Percentiles rank a stretch among this genome's conserved stretches.
Conservation (phyloP, 2,888 invertebrate species). For the Pollenia griseotomentosa region DNA sequence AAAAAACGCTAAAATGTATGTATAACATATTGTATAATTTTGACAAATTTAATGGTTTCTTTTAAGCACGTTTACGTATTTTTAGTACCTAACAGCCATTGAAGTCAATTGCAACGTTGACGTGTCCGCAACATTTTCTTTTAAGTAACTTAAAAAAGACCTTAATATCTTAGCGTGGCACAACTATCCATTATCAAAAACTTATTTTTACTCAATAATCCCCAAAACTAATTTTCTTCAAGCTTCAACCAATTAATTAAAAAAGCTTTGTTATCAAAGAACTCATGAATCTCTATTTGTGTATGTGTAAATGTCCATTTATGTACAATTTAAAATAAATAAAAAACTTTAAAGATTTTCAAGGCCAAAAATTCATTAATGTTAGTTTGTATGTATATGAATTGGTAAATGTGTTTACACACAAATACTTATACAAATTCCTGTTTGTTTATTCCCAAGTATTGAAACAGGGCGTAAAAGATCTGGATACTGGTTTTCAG, state of each 20-base stretch:
- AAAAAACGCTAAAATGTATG: no score
- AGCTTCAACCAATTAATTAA: constrained; percentile 26
- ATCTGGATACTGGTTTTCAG: constrained; percentile 56
- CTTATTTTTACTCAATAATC: neutral
- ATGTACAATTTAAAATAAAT: neutral
- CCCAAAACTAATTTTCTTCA: constrained; percentile 22
- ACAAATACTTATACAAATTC: neutral
- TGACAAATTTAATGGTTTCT: no score
- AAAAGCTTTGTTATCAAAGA: constrained; percentile 38
- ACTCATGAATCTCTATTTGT: neutral
- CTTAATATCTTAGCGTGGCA: no score
- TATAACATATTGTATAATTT: no score
- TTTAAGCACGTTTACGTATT: no score
- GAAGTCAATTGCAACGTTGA: no score
- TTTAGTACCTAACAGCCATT: no score
- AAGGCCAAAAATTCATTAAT: constrained; percentile 62
- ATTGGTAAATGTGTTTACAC: constrained; percentile 4
- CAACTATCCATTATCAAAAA: constrained; percentile 4
- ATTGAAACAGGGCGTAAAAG: constrained; percentile 34
- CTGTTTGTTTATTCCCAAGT: constrained; percentile 27
- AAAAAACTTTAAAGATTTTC: constrained; percentile 56
- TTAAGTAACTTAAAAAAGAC: no score
- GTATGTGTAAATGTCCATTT: neutral
- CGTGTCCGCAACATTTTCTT: no score
- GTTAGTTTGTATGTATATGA: constrained; percentile 4